Evolutionary conservation across 2,113 vertebrate species (phyloP), one percentile per base, ranked within the genome.

Genomic region (Marmota monax): DNA sequence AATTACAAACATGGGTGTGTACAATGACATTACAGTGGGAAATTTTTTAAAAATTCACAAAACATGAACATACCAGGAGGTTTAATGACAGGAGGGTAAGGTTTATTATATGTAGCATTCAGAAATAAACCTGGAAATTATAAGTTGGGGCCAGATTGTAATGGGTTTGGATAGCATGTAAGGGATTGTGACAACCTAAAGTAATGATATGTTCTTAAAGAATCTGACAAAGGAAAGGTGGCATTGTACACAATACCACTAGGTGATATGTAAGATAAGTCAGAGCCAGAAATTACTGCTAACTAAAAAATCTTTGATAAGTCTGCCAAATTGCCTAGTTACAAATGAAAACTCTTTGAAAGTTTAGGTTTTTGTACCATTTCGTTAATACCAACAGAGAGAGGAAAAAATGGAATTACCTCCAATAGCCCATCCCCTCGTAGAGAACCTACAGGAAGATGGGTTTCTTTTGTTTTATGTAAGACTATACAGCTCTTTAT

Each of bases 291-390:
- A 96, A 39, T 69, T 39, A 63, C 3, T 61, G 58, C 20, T 76
- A 48, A n/a, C 56, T 86, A 76, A 51, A 10, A 83, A 95, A 76
- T 82, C 23, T 86, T 37, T 92, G 76, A 63, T n/a, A 82, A 61
- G 32, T 0, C 29, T 90, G 9, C 25, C 48, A 61, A 53, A 72
- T 63, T 86, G 11, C 22, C 39, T 79, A 80, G 45, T 18, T 83
- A 34, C 22, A 80, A 13, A 70, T 42, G 13, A 65, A 94, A 78
- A 56, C 16, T 29, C 22, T 9, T 39, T 92, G 25, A 37, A 39
- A 69, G 48, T 5, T 16, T 27, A 87, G 37, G 12, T 17, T 20
- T 39, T 84, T 79, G 61, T 78, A 45, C 2, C 25, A 86, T 39
- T 48, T 4, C 7, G 12, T 53, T 76, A 39, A 72, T 63, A 79